Evolutionary conservation across 2,797 vertebrate species (phyloP).

Genomic region (Melanotaenia boesemani): DNA sequence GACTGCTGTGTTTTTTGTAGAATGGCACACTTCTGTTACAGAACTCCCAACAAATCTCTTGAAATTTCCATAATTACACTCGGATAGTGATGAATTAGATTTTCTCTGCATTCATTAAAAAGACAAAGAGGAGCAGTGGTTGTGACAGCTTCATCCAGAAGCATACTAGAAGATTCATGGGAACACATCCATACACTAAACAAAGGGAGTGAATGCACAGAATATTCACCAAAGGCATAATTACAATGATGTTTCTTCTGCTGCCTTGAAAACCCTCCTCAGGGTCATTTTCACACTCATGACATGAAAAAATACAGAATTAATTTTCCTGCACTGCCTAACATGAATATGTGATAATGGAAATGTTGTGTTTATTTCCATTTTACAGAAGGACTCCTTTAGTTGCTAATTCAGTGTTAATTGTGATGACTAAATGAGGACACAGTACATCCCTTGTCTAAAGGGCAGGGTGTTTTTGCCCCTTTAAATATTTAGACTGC

Average conservation of each 20-base stretch:
- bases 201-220: constrained; percentile 54
- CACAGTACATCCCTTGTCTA: constrained; percentile 19
- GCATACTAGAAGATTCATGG: constrained; percentile 64
- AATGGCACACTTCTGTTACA: constrained; percentile 42
- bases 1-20: constrained; percentile 44
- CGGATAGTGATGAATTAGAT: constrained; percentile 67
- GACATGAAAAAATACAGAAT: constrained; percentile 43
- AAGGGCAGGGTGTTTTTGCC: constrained; percentile 32
- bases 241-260: constrained; percentile 58
- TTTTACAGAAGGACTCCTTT: constrained; percentile 30
- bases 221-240: constrained; percentile 63
- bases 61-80: constrained; percentile 75
- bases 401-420: constrained; percentile 27
- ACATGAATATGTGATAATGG: constrained; percentile 43
- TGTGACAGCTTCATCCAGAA: constrained; percentile 72
- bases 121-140: constrained; percentile 60
- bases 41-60: constrained; percentile 60
- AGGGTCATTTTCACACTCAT: constrained; percentile 39
- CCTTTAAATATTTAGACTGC: constrained; percentile 53
- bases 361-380: constrained; percentile 43
- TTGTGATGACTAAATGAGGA: constrained; percentile 26
- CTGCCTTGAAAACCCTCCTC: constrained; percentile 53
- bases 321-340: constrained; percentile 38
- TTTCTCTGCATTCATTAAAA: constrained; percentile 55
- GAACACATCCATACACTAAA: constrained; percentile 64